Conservation (phyloP, 2,113 vertebrate species). For the Etia nguti region DNA sequence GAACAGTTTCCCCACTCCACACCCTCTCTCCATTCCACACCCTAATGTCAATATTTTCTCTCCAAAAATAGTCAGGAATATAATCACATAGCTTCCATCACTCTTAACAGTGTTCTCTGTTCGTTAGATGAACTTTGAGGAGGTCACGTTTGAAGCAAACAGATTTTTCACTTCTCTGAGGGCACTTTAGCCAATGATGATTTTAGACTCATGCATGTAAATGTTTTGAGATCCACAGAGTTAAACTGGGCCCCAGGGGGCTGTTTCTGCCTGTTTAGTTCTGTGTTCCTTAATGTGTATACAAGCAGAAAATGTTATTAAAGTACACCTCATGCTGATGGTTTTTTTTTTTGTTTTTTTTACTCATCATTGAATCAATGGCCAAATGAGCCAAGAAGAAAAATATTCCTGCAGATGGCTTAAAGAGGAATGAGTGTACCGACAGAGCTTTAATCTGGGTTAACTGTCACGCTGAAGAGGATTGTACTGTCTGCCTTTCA, state of each 20-base stretch:
- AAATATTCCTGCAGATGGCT: not conserved
- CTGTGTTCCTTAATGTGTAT: not conserved
- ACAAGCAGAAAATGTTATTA: not conserved
- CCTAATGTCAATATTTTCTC: not conserved
- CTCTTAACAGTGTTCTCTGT: not conserved
- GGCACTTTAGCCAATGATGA: not conserved
- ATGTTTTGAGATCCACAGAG: not conserved
- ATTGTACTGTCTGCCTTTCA: not conserved
- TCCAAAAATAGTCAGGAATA: not conserved
- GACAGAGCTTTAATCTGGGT: constrained; percentile 17
- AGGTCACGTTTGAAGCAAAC: not conserved
- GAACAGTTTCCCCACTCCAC: not conserved
- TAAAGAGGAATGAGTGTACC: not conserved
- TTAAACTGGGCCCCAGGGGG: not conserved
- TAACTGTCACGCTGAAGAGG: not conserved
- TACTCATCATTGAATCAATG: not conserved
- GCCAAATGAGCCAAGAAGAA: not conserved
- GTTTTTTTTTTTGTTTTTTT: fast-evolving
- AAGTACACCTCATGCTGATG: not conserved
- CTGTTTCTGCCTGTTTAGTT: not conserved
- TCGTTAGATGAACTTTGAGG: not conserved
- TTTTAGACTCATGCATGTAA: not conserved
- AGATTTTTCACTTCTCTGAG: constrained; percentile 3
- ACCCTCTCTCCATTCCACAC: not conserved
- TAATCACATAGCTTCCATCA: not conserved